A percentile compares a stretch with the other conserved stretches of the same genome.
Evolutionary conservation across 2,888 invertebrate species (phyloP).

Genomic region (Rhagonycha fulva): DNA sequence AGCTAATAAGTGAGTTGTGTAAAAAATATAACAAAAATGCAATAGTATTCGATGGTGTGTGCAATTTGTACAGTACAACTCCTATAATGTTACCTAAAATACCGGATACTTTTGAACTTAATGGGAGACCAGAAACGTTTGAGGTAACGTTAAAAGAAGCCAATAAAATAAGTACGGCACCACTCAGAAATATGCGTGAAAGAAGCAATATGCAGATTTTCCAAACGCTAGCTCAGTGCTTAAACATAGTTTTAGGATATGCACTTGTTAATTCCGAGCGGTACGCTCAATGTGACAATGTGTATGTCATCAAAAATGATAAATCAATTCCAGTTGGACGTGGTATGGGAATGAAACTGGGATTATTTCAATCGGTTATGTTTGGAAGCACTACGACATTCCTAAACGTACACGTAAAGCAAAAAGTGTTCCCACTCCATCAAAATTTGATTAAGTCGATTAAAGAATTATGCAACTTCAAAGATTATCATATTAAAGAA

Average conservation of each 20-base stretch:
- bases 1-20: neutral
- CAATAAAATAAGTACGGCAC: neutral
- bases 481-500: no score
- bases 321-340: constrained; percentile 66
- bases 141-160: neutral
- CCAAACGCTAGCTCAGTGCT: constrained; percentile 71
- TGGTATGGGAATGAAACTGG: constrained; percentile 90
- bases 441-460: constrained; percentile 58
- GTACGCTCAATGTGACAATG: constrained; percentile 69
- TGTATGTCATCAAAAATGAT: constrained; percentile 67
- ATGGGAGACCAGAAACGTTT: no score
- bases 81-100: no score
- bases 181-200: neutral
- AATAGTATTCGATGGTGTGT: neutral
- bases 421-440: constrained; percentile 75
- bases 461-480: constrained; percentile 18
- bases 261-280: constrained; percentile 59
- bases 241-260: constrained; percentile 83
- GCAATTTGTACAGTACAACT: neutral
- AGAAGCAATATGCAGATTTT: constrained; percentile 48
- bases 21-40: neutral
- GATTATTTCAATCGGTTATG: constrained; percentile 90
- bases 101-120: neutral
- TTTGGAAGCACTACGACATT: constrained; percentile 87
- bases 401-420: constrained; percentile 88